Evolutionary conservation across 2,888 invertebrate genomes (phyloP).

Genomic region (Oegoconia quadripuncta): DNA sequence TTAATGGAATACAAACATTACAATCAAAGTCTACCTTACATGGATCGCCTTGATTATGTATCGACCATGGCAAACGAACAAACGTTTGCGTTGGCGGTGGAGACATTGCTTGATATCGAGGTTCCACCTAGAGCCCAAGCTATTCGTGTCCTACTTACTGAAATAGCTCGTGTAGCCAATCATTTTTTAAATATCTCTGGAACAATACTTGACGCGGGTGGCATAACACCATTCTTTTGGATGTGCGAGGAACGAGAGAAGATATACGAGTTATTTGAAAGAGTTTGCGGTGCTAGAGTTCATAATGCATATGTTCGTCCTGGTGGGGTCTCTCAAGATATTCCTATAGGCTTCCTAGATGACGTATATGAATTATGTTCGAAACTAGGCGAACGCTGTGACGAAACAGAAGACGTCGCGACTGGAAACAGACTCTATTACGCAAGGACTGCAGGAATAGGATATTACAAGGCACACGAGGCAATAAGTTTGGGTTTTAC

Average conservation of each 20-base stretch:
- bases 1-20: constrained; percentile 94
- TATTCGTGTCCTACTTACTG: constrained; percentile 87
- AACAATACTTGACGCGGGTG: constrained; percentile 89
- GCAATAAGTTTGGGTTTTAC: constrained; percentile 86
- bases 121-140: constrained; percentile 88
- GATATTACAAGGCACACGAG: constrained; percentile 84
- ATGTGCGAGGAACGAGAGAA: constrained; percentile 94
- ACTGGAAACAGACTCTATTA: constrained; percentile 85
- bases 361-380: constrained; percentile 86
- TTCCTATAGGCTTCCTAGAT: constrained; percentile 83
- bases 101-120: constrained; percentile 89
- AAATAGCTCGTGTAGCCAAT: constrained; percentile 88
- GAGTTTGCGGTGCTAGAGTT: constrained; percentile 90
- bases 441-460: constrained; percentile 85
- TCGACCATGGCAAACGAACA: constrained; percentile 92
- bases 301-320: constrained; percentile 90
- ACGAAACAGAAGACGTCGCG: constrained; percentile 90
- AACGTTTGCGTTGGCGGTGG: constrained; percentile 87
- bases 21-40: constrained; percentile 89
- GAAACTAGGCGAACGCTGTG: constrained; percentile 85
- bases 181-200: constrained; percentile 88
- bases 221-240: constrained; percentile 95
- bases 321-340: constrained; percentile 85
- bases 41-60: constrained; percentile 93
- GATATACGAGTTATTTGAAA: constrained; percentile 90